Percentiles rank a stretch among this genome's conserved stretches.
phyloP scores from a whole-genome alignment of 2,888 invertebrate species.

The Agonum fuliginosum region DNA sequence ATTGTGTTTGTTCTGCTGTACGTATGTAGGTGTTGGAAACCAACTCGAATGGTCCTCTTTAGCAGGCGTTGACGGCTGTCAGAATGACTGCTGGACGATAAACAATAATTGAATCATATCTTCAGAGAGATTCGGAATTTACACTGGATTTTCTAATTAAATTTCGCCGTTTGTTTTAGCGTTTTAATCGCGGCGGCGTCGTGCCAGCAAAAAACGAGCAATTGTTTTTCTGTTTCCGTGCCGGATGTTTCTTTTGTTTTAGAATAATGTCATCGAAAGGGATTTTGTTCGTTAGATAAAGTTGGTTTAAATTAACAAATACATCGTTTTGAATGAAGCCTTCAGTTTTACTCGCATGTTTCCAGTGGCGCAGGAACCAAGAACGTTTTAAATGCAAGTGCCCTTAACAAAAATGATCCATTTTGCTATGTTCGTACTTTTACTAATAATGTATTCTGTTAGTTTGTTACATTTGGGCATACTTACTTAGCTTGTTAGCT shows the following conservation, averaged over 20 bases:
- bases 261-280: constrained; percentile 58
- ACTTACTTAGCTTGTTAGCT: no score
- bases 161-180: constrained; percentile 53
- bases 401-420: no score
- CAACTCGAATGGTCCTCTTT: background rate
- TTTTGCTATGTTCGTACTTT: no score
- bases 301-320: constrained; percentile 55
- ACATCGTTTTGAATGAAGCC: constrained; percentile 46
- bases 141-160: constrained; percentile 59
- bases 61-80: constrained; percentile 6
- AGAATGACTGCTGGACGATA: constrained; percentile 36
- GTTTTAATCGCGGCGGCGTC: constrained; percentile 53
- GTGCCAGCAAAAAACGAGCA: constrained; percentile 42
- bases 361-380: no score
- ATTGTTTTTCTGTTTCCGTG: constrained; percentile 57
- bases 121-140: constrained; percentile 55
- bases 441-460: no score
- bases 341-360: no score
- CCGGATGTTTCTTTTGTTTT: constrained; percentile 57
- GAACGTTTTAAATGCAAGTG: no score
- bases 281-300: constrained; percentile 58
- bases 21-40: background rate
- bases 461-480: no score
- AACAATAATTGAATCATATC: constrained; percentile 60
- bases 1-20: background rate